Percentiles rank a stretch among this genome's conserved stretches.
These are phyloP conservation scores for Naja naja DNA, from an alignment of 2,113 vertebrate species.

Conservation along the genomic window DNA sequence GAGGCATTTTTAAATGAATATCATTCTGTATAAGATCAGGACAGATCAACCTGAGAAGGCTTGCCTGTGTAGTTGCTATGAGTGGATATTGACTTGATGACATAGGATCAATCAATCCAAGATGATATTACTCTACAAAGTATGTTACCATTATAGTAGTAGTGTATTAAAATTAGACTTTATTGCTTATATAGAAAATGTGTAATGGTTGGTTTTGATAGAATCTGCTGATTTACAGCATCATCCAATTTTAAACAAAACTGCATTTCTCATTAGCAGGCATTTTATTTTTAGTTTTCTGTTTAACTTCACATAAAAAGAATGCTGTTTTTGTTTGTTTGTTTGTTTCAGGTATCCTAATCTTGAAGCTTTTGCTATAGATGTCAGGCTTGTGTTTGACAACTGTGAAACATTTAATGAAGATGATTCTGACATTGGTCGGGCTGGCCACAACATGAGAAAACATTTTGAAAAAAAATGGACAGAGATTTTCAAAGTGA, in stretches of 20 bases:
- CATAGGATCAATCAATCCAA: not conserved
- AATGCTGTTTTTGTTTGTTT: slow-evolving; percentile 44
- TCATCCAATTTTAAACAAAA: not conserved
- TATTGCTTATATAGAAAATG: not conserved
- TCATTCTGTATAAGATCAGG: not conserved
- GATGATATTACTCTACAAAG: not conserved
- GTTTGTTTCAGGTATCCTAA: slow-evolving; percentile 86
- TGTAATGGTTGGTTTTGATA: not conserved
- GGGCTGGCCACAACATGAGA: slow-evolving; percentile 97
- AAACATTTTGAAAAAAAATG: slow-evolving; percentile 98
- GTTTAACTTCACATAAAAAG: not conserved
- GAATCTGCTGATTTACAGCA: not conserved
- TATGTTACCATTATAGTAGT: not conserved
- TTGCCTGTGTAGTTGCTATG: not conserved
- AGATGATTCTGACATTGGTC: slow-evolving; percentile 98
- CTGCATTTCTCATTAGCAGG: not conserved
- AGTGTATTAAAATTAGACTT: not conserved
- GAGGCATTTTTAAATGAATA: not conserved
- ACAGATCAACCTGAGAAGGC: not conserved
- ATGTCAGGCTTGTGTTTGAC: slow-evolving; percentile 97
- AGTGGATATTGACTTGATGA: not conserved
- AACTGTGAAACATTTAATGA: slow-evolving; percentile 99
- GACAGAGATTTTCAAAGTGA: slow-evolving; percentile 96
- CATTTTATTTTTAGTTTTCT: not conserved
- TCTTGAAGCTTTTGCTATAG: slow-evolving; percentile 93